phyloP scores from a whole-genome alignment of 2,797 vertebrate genomes.

The Hydrolagus colliei region DNA sequence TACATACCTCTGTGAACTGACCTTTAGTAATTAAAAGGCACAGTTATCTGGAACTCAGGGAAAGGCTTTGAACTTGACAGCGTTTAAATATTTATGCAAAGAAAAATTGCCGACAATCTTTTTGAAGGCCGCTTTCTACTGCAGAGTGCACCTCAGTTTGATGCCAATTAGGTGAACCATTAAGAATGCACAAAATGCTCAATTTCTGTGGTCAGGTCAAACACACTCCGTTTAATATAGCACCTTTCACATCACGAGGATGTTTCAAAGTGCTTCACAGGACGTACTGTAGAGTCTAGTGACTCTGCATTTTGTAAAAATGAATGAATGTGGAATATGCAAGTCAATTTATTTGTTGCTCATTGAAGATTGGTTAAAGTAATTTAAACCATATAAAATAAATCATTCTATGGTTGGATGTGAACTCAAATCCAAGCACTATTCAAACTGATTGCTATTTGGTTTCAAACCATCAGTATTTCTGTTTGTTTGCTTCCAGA shows the following conservation, averaged over 20 bases:
- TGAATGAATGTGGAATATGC: too few relatives aligned
- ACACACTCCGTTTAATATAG: not conserved
- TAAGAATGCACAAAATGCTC: not conserved
- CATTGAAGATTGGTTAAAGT: too few relatives aligned
- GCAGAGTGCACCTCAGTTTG: conserved; percentile 46
- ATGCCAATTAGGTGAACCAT: conserved; percentile 59
- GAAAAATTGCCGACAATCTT: conserved; percentile 39
- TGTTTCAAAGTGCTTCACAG: too few relatives aligned
- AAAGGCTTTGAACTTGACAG: conserved; percentile 57
- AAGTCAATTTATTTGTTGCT: too few relatives aligned
- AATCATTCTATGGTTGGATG: too few relatives aligned
- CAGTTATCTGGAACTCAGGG: conserved; percentile 42
- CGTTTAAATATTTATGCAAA: conserved; percentile 57
- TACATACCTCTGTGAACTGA: not conserved
- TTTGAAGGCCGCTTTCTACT: conserved; percentile 50
- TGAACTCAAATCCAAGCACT: too few relatives aligned
- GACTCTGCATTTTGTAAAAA: too few relatives aligned
- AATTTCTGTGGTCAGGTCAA: not conserved
- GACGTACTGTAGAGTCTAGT: too few relatives aligned
- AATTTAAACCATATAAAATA: too few relatives aligned
- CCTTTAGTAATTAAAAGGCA: conserved; percentile 1
- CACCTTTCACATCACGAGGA: too few relatives aligned
- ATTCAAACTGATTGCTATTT: too few relatives aligned
- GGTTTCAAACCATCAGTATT: too few relatives aligned
- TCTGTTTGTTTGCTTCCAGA: accelerated